Evolutionary conservation across 2,113 vertebrate genomes (phyloP), one percentile per base, ranked within the genome.

Genomic region (Panurus biarmicus): DNA sequence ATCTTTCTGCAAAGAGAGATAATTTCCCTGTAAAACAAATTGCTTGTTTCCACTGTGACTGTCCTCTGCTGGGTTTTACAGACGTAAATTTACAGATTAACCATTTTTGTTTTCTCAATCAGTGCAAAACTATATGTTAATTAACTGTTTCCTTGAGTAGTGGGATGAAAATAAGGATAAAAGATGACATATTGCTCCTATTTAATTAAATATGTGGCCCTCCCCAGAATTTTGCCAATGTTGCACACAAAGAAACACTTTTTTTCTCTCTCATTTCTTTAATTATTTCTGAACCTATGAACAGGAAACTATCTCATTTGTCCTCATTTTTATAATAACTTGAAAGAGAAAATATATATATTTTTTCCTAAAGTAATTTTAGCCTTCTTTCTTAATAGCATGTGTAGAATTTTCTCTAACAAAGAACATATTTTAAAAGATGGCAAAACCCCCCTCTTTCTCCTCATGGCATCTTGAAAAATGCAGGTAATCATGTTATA

Each of bases 221-320:
- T 79, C 2, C 10, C 12, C 8, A 40, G 18, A 85, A 65, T 5
- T 53, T 29, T 61, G 3, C 10, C 69, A 51, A 50, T 8, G 19
- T 19, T 53, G 2, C 10, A 42, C 6, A 48, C 0, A 35, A 53
- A 83, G 31, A 7, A 1, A 2, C 24, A 0, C 0, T 29, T 57
- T 74, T 74, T 66, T 38, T 3, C 19, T 4, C 26, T 53, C 20
- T 47, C 1, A 62, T 4, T 64, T 67, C 1, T 9, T 47, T 60
- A 60, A 69, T 64, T 64, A 44, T 42, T 69, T 87, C 18, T 67
- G 31, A 71, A 40, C 42, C 20, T 54, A 6, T 58, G 13, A 42
- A 21, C 5, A 90, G 10, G 13, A 76, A 87, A 60, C 1, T 26
- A 10, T 40, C 56, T 17, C 9, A 28, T 65, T 79, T 65, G 5